These are phyloP conservation scores for Malurus elegans DNA, from an alignment of 2,113 vertebrate genomes.

Conservation along the genomic window DNA sequence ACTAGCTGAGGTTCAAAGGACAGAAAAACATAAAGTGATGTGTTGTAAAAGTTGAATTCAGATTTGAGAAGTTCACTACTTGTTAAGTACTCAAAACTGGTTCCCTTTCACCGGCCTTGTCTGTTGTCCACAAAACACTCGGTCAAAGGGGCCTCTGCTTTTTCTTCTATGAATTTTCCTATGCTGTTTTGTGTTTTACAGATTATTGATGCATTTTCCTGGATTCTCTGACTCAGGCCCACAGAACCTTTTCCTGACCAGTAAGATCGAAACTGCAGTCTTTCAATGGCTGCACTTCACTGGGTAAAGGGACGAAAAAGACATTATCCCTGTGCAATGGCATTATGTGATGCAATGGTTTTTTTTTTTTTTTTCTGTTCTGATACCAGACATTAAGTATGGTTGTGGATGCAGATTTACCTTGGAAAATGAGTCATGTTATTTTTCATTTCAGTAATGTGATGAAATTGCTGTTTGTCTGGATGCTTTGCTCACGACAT, in stretches of 20 bases:
- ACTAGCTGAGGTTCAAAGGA: not conserved
- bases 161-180: not conserved
- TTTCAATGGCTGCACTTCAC: not conserved
- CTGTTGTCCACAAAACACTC: not conserved
- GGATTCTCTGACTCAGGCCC: not conserved
- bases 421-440: not conserved
- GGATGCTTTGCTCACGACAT: not conserved
- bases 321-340: not conserved
- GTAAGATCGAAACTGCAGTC: not conserved
- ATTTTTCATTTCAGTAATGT: not conserved
- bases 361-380: not conserved
- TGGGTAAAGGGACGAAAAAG: not conserved
- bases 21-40: not conserved
- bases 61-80: not conserved
- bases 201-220: not conserved
- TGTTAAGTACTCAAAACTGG: not conserved
- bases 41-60: not conserved
- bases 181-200: not conserved
- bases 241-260: not conserved
- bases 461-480: not conserved
- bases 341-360: not conserved
- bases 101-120: not conserved
- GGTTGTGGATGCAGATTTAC: not conserved
- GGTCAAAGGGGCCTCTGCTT: not conserved
- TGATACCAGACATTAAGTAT: not conserved